Conservation (phyloP, 1,140 invertebrate genomes). For the Mylabris phalerata region DNA sequence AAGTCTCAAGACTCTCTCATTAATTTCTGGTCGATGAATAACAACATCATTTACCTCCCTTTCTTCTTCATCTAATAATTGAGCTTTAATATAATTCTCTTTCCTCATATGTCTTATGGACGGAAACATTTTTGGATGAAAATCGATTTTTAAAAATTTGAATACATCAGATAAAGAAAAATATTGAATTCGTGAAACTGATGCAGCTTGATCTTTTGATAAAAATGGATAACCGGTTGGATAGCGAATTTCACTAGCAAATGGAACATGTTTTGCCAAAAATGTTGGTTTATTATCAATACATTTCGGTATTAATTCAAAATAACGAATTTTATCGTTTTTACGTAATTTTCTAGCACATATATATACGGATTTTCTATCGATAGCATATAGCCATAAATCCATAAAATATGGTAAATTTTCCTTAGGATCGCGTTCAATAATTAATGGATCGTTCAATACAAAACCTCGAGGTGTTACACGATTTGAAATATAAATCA, state of each 20-base stretch:
- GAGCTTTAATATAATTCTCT: slow-evolving; percentile 3
- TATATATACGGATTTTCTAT: slow-evolving; percentile 27
- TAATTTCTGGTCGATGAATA: not conserved
- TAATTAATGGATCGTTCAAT: slow-evolving; percentile 6
- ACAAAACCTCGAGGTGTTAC: slow-evolving; percentile 18
- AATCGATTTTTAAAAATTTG: slow-evolving; percentile 23
- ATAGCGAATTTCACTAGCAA: slow-evolving; percentile 17
- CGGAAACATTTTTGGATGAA: slow-evolving; percentile 23
- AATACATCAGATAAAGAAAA: slow-evolving; percentile 14
- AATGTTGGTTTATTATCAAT: slow-evolving; percentile 21
- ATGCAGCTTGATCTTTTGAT: slow-evolving; percentile 8
- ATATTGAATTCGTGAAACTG: not conserved
- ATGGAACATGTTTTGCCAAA: slow-evolving; percentile 27
- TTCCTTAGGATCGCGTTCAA: slow-evolving; percentile 26
- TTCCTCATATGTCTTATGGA: slow-evolving; percentile 5
- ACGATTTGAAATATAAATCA: slow-evolving; percentile 25
- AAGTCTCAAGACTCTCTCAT: not conserved
- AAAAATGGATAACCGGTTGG: slow-evolving; percentile 1
- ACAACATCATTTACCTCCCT: not conserved
- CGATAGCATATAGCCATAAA: slow-evolving; percentile 31
- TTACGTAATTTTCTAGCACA: slow-evolving; percentile 24
- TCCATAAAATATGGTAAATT: slow-evolving; percentile 22
- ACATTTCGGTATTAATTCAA: slow-evolving; percentile 30
- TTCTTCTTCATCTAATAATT: slow-evolving; percentile 14
- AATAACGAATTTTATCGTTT: slow-evolving; percentile 16